Evolutionary conservation across 2,888 invertebrate genomes (phyloP), one percentile per base, ranked within the genome.

Genomic region (Epiblema foenella): DNA sequence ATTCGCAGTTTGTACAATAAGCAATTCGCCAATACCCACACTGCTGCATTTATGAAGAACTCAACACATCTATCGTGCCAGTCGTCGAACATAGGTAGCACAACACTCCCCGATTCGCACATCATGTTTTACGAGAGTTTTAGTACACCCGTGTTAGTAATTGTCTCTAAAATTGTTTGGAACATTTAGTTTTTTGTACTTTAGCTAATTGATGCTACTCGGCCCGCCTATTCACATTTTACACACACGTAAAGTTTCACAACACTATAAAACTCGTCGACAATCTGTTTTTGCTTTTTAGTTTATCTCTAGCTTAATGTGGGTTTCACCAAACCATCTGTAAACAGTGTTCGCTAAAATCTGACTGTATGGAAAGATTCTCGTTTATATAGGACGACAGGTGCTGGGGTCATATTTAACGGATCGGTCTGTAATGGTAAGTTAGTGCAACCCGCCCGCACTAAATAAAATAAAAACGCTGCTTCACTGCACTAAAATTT

Each of bases 41-140:
- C 7, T 1, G 60, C 54, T 9, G n/a, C 18, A 12, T 60, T 42
- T 15, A 54, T 33, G 17, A 68, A 2, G 54, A 54, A 18, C 18
- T 68, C 68, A 1, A 62, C 29, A 18, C 60, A 42, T 18, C 2
- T 68, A 42, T 68, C 68, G 29, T 68, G 60, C 18, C 29, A 60
- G 0, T 54, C 52, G 42, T 68, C 68, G 33, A 62, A 62, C 29
- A 33, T 18, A 54, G 46, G 54, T 1, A 68, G 20, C 18, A 18
- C 18, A 17, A n/a, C 17, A 18, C 60, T 62, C 17, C 60, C 68
- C 0, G 46, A 24, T 33, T 68, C 52, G 39, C 60, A 68, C 54
- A 15, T 46, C 33, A 52, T 68, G 24, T 54, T 52, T 54, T 46
- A 62, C 15, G 29, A 33, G 42, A 60, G 7, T 62, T 60, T 52